Percentiles rank a stretch among this genome's conserved stretches.
Evolutionary conservation across 2,888 invertebrate species (phyloP).

Genomic region (Mongoloraphidia duomilia): DNA sequence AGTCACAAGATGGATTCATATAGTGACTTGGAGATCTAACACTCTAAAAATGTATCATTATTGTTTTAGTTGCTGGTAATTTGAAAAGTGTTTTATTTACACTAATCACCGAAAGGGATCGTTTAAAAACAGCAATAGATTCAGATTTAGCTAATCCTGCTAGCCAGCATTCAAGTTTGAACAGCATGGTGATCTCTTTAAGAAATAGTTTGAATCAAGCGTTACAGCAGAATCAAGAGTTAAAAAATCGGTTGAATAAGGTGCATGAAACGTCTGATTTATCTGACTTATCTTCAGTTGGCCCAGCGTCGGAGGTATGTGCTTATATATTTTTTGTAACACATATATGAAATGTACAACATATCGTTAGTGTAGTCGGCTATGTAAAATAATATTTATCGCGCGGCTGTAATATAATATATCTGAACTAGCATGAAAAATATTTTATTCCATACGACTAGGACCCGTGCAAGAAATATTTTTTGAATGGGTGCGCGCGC

Average conservation of each 20-base stretch:
- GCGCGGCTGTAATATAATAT: too few species aligned
- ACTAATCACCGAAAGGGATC: constrained; percentile 38
- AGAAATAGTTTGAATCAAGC: constrained; percentile 47
- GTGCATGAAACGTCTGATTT: constrained; percentile 50
- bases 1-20: too few species aligned
- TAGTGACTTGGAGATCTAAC: too few species aligned
- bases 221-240: constrained; percentile 60
- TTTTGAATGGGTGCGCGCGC: too few species aligned
- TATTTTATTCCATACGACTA: too few species aligned
- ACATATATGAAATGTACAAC: neutral
- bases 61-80: constrained; percentile 31
- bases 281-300: constrained; percentile 41
- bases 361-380: neutral
- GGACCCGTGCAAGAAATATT: too few species aligned
- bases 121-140: constrained; percentile 46
- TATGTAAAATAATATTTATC: neutral
- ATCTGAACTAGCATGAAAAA: too few species aligned
- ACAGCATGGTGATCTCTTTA: constrained; percentile 36
- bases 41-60: too few species aligned
- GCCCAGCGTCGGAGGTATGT: constrained; percentile 34
- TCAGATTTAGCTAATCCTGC: constrained; percentile 26
- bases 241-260: constrained; percentile 44
- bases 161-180: constrained; percentile 23
- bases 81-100: constrained; percentile 32
- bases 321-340: neutral